Conservation (phyloP, 2,113 vertebrate genomes). For the Peucedramus taeniatus region DNA sequence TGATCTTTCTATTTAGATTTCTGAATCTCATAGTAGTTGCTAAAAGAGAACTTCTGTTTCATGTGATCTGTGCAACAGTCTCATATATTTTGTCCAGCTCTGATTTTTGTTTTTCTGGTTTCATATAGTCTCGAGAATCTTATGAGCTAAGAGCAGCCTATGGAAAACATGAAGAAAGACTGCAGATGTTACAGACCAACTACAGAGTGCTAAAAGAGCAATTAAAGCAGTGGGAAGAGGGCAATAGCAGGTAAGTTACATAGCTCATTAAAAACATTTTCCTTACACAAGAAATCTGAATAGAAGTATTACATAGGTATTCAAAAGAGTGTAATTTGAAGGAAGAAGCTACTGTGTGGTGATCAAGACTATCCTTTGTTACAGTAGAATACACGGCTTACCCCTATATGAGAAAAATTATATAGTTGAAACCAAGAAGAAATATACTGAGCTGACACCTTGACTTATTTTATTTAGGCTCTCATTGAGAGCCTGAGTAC, state of each 20-base stretch:
- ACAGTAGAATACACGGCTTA: not conserved
- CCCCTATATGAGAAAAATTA: not conserved
- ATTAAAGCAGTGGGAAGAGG: slow-evolving; percentile 83
- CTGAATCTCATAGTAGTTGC: not conserved
- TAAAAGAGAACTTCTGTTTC: not conserved
- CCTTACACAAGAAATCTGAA: slow-evolving; percentile 56
- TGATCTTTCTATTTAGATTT: not conserved
- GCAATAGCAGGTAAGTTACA: slow-evolving; percentile 80
- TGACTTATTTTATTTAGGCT: not conserved
- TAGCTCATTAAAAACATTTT: slow-evolving; percentile 62
- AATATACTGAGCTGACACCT: not conserved
- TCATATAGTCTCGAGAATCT: slow-evolving; percentile 78
- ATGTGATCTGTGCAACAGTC: not conserved
- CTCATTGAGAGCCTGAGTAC: not conserved
- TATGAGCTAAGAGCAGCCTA: slow-evolving; percentile 83
- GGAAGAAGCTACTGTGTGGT: not conserved
- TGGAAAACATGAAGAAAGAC: slow-evolving; percentile 77
- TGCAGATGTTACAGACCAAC: slow-evolving; percentile 86
- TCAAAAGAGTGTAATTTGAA: slow-evolving; percentile 54
- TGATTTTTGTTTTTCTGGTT: slow-evolving; percentile 64
- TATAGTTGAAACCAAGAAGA: not conserved
- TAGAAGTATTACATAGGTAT: slow-evolving; percentile 8
- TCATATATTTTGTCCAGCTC: not conserved
- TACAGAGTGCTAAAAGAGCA: slow-evolving; percentile 85
- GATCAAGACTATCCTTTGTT: slow-evolving; percentile 2